Evolutionary conservation across 2,113 vertebrate genomes (phyloP).

Genomic region (Todiramphus chloris): DNA sequence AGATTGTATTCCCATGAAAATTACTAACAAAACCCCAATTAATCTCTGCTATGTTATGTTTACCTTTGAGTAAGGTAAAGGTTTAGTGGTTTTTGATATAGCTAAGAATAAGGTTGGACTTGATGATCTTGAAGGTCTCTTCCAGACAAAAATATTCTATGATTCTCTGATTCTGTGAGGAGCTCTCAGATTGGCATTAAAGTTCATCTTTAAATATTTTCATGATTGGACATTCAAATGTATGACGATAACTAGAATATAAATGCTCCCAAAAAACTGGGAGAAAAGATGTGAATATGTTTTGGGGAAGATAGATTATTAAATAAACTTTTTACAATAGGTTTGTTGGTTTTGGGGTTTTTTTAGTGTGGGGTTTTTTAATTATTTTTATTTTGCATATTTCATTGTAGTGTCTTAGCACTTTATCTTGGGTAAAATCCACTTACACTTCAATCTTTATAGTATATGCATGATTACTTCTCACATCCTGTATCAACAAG

Average conservation of each 20-base stretch:
- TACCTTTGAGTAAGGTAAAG: neutral
- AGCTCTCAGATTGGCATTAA: neutral
- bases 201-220: neutral
- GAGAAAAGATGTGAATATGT: neutral
- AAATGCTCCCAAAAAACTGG: neutral
- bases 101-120: too few relatives aligned
- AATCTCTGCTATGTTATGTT: neutral
- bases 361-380: too few relatives aligned
- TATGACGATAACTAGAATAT: neutral
- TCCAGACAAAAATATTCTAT: too few relatives aligned
- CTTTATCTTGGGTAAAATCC: neutral
- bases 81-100: too few relatives aligned
- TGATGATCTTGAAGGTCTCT: too few relatives aligned
- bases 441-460: neutral
- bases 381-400: neutral
- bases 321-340: neutral
- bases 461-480: constrained; percentile 12
- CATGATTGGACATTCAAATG: neutral
- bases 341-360: too few relatives aligned
- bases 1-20: neutral
- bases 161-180: neutral
- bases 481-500: constrained; percentile 18
- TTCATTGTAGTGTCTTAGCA: neutral
- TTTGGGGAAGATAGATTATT: neutral
- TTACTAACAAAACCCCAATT: neutral